Percentiles rank a stretch among this genome's conserved stretches.
Conservation (phyloP, 2,888 invertebrate genomes). For the Auanema sp. region DNA sequence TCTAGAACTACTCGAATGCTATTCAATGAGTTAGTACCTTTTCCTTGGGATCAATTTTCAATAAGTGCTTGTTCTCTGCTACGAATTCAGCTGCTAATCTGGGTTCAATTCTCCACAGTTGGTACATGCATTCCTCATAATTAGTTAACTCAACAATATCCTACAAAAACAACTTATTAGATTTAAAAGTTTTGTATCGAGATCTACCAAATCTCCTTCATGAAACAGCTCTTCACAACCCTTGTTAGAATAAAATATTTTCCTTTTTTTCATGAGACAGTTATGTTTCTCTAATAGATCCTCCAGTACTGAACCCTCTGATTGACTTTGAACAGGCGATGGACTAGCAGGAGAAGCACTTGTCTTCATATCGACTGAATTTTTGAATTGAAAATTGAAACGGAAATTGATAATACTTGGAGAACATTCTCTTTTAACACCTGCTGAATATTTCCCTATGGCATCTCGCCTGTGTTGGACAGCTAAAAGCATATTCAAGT, state of each 20-base stretch:
- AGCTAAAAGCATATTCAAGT: constrained; percentile 27
- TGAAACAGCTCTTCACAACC: constrained; percentile 26
- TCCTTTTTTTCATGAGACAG: constrained; percentile 28
- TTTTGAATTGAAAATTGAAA: constrained; percentile 11
- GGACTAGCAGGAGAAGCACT: constrained; percentile 8
- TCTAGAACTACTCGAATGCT: constrained; percentile 3
- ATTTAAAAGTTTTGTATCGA: neutral
- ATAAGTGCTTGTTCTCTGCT: constrained; percentile 24
- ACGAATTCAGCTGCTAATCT: constrained; percentile 53
- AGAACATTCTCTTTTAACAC: constrained; percentile 38
- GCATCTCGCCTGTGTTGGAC: constrained; percentile 60
- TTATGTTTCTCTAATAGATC: constrained; percentile 32
- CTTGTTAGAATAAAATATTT: constrained; percentile 31
- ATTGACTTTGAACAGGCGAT: neutral
- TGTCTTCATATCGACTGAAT: neutral
- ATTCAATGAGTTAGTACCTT: constrained; percentile 11
- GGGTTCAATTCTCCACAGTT: constrained; percentile 57
- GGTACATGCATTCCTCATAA: constrained; percentile 57
- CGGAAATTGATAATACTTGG: constrained; percentile 3
- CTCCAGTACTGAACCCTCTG: constrained; percentile 17
- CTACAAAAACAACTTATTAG: constrained; percentile 5
- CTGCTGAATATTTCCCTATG: constrained; percentile 55
- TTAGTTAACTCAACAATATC: constrained; percentile 42
- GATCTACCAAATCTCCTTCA: constrained; percentile 16
- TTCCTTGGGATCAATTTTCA: constrained; percentile 9